Evolutionary conservation across 2,113 vertebrate species (phyloP).

Genomic region (Carassius gibelio): DNA sequence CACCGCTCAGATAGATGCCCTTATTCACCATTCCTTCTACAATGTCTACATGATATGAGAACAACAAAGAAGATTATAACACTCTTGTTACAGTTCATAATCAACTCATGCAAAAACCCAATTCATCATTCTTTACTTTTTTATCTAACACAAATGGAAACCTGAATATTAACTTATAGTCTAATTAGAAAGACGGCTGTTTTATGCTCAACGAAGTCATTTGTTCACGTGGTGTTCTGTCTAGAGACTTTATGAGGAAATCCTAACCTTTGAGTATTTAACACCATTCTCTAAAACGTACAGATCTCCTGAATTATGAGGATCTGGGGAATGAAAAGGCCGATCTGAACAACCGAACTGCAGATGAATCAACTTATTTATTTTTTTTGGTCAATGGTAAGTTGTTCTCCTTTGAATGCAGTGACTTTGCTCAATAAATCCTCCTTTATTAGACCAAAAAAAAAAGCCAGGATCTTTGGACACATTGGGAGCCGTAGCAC

Average conservation of each 20-base stretch:
- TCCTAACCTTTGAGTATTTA: slow-evolving; percentile 1
- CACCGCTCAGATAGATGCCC: slow-evolving; percentile 84
- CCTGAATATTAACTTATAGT: slow-evolving; percentile 8
- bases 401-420: slow-evolving; percentile 29
- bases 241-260: slow-evolving; percentile 32
- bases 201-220: neutral
- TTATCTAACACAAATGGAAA: neutral
- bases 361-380: slow-evolving; percentile 11
- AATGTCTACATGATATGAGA: slow-evolving; percentile 78
- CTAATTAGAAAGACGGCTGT: neutral
- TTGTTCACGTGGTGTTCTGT: neutral
- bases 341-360: neutral
- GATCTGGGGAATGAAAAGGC: neutral
- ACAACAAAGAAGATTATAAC: slow-evolving; percentile 14
- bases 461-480: slow-evolving; percentile 14
- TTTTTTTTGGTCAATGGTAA: slow-evolving; percentile 6
- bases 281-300: neutral
- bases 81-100: neutral
- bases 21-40: slow-evolving; percentile 93
- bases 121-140: neutral
- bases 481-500: slow-evolving; percentile 24
- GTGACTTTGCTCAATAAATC: slow-evolving; percentile 26
- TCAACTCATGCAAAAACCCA: neutral
- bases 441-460: slow-evolving; percentile 22
- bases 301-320: neutral